These are phyloP conservation scores for Drosophila mettleri DNA, from an alignment of 2,888 invertebrate genomes.

Conservation along the genomic window DNA sequence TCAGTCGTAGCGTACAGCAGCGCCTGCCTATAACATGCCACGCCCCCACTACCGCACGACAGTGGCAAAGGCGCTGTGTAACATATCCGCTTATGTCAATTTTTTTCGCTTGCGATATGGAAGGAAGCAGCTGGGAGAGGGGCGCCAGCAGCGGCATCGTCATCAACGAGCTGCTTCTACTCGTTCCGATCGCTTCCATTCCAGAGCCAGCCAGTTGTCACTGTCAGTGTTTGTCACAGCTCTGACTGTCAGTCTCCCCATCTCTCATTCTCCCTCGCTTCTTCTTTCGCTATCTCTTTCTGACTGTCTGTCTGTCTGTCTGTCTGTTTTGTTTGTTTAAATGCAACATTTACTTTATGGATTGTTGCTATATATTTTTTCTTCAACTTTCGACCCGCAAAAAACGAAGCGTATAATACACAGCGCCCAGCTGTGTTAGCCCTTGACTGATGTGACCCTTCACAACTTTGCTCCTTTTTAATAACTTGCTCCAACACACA, in stretches of 20 bases:
- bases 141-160: slow-evolving; percentile 36
- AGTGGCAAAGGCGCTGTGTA: slow-evolving; percentile 70
- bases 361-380: slow-evolving; percentile 80
- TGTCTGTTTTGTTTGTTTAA: slow-evolving; percentile 73
- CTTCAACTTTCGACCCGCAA: slow-evolving; percentile 76
- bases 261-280: background rate
- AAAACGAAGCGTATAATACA: slow-evolving; percentile 64
- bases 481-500: slow-evolving; percentile 66
- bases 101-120: slow-evolving; percentile 51
- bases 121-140: slow-evolving; percentile 35
- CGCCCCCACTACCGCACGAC: slow-evolving; percentile 12
- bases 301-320: background rate
- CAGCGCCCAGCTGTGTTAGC: slow-evolving; percentile 66
- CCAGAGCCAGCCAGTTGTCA: slow-evolving; percentile 76
- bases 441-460: slow-evolving; percentile 77
- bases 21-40: slow-evolving; percentile 58
- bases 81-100: slow-evolving; percentile 79
- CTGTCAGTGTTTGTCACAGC: slow-evolving; percentile 76
- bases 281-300: no score
- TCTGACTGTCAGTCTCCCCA: slow-evolving; percentile 3
- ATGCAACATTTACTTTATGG: slow-evolving; percentile 79
- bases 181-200: slow-evolving; percentile 56
- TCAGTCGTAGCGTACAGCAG: slow-evolving; percentile 58
- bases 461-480: slow-evolving; percentile 76
- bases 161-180: slow-evolving; percentile 57